These are phyloP conservation scores for Apamea anceps DNA, from an alignment of 2,888 invertebrate genomes.

Conservation along the genomic window DNA sequence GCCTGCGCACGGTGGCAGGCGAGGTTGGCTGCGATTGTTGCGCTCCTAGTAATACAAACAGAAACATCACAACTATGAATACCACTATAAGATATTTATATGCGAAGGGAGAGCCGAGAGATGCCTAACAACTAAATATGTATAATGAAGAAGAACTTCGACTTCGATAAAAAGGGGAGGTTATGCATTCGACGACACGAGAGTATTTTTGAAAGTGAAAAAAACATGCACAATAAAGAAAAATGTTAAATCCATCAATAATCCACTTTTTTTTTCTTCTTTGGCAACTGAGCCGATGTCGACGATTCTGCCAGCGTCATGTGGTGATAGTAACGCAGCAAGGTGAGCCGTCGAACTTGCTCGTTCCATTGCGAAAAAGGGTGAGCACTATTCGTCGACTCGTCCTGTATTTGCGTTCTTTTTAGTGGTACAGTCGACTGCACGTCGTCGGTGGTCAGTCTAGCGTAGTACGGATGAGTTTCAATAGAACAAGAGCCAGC, in stretches of 20 bases:
- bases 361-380: neutral
- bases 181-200: neutral
- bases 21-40: constrained; percentile 45
- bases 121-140: neutral
- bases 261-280: neutral
- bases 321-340: neutral
- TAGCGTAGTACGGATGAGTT: neutral
- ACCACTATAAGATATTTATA: neutral
- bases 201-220: neutral
- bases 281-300: neutral
- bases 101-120: too few species aligned
- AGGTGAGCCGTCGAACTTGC: neutral
- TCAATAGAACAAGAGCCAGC: neutral
- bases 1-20: constrained; percentile 48
- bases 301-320: neutral
- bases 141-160: neutral
- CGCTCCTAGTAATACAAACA: constrained; percentile 40
- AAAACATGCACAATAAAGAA: constrained; percentile 12
- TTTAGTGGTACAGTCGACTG: neutral
- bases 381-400: neutral
- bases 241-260: constrained; percentile 7
- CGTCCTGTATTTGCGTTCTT: neutral
- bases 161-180: neutral
- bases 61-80: neutral
- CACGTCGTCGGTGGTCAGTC: neutral